These are phyloP conservation scores for Hydrochoerus hydrochaeris DNA, from an alignment of 2,113 vertebrate species.

Conservation along the genomic window DNA sequence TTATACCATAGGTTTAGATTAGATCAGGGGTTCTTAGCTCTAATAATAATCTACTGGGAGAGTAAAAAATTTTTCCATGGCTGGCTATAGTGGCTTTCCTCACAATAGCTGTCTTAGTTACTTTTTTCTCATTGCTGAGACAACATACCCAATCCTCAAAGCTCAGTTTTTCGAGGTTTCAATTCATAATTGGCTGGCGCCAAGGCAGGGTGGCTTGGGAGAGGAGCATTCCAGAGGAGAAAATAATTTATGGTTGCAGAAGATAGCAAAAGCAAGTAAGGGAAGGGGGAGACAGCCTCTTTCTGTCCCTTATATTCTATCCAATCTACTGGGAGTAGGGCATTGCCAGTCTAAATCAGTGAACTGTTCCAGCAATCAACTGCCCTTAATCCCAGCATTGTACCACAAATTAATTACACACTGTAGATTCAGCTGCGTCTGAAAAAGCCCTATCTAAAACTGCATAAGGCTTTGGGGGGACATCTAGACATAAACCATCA, in stretches of 20 bases:
- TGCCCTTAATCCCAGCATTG: too few relatives aligned
- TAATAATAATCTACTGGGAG: background rate
- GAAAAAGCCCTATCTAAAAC: too few relatives aligned
- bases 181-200: background rate
- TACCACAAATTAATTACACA: too few relatives aligned
- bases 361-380: background rate
- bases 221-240: background rate
- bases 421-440: too few relatives aligned
- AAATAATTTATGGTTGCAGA: background rate
- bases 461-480: too few relatives aligned
- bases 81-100: background rate
- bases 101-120: background rate
- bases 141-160: background rate
- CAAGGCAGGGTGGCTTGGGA: background rate
- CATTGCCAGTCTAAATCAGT: background rate
- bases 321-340: background rate
- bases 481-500: too few relatives aligned
- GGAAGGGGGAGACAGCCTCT: background rate
- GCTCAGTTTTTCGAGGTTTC: background rate
- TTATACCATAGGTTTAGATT: slow-evolving; percentile 4
- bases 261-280: background rate
- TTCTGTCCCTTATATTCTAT: background rate
- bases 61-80: background rate
- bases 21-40: slow-evolving; percentile 11
- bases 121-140: background rate